Evolutionary conservation across 2,113 vertebrate species (phyloP).

Genomic region (Pandion haliaetus): DNA sequence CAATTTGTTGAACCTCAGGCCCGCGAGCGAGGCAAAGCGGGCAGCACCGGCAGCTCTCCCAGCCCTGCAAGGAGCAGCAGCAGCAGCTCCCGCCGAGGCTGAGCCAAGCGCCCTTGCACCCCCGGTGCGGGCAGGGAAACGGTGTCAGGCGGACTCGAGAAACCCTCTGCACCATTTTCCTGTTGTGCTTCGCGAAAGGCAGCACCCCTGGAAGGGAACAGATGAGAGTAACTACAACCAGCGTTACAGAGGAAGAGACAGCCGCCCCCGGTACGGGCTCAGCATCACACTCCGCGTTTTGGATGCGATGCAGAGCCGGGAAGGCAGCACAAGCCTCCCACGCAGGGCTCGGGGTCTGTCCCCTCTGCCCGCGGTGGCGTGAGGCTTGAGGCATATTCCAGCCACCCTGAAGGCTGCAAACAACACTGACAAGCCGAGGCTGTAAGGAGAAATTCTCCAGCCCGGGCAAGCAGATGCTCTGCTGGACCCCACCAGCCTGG

Average conservation of each 20-base stretch:
- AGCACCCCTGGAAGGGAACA: background rate
- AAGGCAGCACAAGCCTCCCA: background rate
- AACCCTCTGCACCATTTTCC: background rate
- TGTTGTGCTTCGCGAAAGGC: background rate
- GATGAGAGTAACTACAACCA: background rate
- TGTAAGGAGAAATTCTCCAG: background rate
- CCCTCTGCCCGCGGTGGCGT: background rate
- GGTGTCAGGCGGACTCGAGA: background rate
- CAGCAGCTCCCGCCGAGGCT: background rate
- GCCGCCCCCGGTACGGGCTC: background rate
- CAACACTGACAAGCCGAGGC: background rate
- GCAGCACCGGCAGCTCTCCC: background rate
- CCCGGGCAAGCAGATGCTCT: background rate
- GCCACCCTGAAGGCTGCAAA: background rate
- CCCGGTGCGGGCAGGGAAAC: accelerated
- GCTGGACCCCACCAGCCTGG: background rate
- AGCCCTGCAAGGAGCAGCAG: background rate
- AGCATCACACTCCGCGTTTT: accelerated
- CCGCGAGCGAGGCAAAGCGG: background rate
- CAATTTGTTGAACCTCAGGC: background rate
- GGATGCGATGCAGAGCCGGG: accelerated
- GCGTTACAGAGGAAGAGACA: accelerated
- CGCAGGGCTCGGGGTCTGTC: background rate
- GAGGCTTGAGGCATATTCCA: background rate
- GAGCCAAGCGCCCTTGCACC: background rate